Evolutionary conservation across 1,140 invertebrate genomes (phyloP).

Genomic region (Bombus huntii): DNA sequence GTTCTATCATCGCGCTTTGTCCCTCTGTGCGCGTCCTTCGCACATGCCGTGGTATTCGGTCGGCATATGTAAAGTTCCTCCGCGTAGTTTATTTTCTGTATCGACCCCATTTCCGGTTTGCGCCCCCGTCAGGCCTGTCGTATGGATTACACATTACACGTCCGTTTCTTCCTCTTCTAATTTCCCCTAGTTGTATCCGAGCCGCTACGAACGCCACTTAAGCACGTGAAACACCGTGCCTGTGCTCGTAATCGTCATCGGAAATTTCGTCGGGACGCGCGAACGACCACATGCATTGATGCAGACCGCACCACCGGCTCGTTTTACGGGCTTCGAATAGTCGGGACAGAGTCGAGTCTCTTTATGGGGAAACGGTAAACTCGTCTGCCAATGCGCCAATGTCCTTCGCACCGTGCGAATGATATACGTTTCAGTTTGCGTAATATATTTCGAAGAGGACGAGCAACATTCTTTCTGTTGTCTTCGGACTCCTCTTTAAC

Average conservation of each 20-base stretch:
- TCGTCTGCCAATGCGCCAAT: neutral
- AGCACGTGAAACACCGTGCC: neutral
- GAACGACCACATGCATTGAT: neutral
- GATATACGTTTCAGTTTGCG: neutral
- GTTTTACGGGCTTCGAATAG: neutral
- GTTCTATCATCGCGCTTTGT: constrained; percentile 7
- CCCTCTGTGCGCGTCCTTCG: neutral
- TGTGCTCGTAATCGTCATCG: neutral
- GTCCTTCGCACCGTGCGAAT: neutral
- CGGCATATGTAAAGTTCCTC: constrained; percentile 33
- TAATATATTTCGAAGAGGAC: neutral
- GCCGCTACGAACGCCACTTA: neutral
- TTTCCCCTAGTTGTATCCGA: neutral
- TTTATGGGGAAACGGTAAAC: constrained; percentile 1
- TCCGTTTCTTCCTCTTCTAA: constrained; percentile 4
- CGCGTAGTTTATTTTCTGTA: constrained; percentile 50
- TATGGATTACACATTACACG: constrained; percentile 48
- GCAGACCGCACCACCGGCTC: too few relatives aligned
- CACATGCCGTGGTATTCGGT: constrained; percentile 19
- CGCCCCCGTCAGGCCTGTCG: constrained; percentile 13
- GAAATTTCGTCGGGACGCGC: neutral
- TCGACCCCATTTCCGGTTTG: constrained; percentile 50
- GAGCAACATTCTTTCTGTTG: neutral
- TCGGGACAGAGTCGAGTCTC: neutral
- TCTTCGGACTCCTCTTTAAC: neutral